These are phyloP conservation scores for Tadarida brasiliensis DNA, from an alignment of 2,797 vertebrate species.

Conservation along the genomic window DNA sequence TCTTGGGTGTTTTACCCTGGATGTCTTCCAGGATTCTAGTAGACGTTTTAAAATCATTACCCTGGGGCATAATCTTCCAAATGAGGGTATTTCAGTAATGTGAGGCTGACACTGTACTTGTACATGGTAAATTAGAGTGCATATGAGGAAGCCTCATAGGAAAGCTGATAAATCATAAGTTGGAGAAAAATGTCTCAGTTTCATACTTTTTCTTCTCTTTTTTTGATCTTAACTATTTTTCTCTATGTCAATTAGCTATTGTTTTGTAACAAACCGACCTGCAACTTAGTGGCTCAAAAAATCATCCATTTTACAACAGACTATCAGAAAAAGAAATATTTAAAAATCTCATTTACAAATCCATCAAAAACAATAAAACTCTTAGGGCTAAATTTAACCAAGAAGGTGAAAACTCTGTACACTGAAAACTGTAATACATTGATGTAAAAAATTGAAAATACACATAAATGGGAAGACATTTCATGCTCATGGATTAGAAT, in stretches of 20 bases:
- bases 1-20: slow-evolving; percentile 67
- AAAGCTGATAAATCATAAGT: background rate
- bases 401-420: background rate
- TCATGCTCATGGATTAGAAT: background rate
- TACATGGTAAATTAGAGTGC: background rate
- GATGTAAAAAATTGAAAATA: background rate
- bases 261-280: background rate
- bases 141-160: accelerated
- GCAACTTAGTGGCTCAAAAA: background rate
- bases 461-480: background rate
- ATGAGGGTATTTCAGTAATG: slow-evolving; percentile 5
- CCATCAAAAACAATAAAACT: background rate
- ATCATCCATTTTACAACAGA: background rate
- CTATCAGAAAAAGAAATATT: background rate
- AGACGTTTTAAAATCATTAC: slow-evolving; percentile 27
- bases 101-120: background rate
- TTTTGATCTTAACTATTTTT: background rate
- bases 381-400: background rate
- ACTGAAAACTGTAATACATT: background rate
- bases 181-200: background rate
- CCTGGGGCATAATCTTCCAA: slow-evolving; percentile 4
- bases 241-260: background rate
- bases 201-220: background rate
- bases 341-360: background rate
- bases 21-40: slow-evolving; percentile 48